Evolutionary conservation across 2,888 invertebrate genomes (phyloP).

Genomic region (Anagyrus pseudococci): DNA sequence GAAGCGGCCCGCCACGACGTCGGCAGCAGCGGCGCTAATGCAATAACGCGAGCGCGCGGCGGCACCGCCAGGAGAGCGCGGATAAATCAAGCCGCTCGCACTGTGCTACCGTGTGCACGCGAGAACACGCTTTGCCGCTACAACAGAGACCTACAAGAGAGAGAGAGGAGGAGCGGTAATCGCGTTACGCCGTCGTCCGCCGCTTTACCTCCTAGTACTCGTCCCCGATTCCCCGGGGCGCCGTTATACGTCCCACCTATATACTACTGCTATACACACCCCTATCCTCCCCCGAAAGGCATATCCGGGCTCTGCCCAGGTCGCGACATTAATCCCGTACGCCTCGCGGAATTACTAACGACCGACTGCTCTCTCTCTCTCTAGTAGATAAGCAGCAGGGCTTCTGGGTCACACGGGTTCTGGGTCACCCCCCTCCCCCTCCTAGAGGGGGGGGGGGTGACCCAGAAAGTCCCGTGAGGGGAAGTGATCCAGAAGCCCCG

Average conservation of each 20-base stretch:
- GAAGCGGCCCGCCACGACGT: neutral
- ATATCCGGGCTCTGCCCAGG: constrained; percentile 1
- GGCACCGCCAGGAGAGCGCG: too few species aligned
- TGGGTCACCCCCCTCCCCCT: too few species aligned
- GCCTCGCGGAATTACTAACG: constrained; percentile 34
- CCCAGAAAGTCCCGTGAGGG: too few species aligned
- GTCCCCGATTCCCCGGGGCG: constrained; percentile 48
- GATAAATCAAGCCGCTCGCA: constrained; percentile 55
- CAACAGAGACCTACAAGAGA: constrained; percentile 37
- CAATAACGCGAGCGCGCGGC: constrained; percentile 56
- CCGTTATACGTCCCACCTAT: constrained; percentile 47
- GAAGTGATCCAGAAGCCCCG: too few species aligned
- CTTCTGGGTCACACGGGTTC: too few species aligned
- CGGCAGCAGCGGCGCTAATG: constrained; percentile 51
- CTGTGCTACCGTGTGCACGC: constrained; percentile 34
- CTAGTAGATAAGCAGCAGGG: too few species aligned
- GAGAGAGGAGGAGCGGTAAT: constrained; percentile 45
- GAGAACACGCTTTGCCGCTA: constrained; percentile 44
- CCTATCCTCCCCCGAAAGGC: neutral
- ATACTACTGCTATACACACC: neutral
- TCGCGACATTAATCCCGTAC: constrained; percentile 39
- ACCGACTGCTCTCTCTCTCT: constrained; percentile 4
- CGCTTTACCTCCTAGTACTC: neutral
- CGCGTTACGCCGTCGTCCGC: constrained; percentile 51
- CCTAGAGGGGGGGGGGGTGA: too few species aligned